Conservation (phyloP, 2,113 vertebrate genomes). For the Charadrius vociferus region DNA sequence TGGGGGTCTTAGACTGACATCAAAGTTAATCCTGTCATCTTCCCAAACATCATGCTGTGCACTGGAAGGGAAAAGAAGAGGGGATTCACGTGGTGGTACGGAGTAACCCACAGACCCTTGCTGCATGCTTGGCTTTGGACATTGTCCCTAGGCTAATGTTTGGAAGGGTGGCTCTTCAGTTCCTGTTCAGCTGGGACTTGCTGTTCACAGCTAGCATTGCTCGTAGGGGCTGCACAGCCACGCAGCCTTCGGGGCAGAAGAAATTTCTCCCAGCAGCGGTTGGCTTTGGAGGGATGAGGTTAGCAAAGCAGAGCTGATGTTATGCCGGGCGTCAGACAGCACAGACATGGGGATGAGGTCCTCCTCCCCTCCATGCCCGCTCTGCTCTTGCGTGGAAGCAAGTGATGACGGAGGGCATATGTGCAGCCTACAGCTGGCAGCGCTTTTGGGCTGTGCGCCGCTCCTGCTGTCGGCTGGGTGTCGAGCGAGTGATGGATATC, state of each 20-base stretch:
- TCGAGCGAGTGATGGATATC: too few relatives aligned
- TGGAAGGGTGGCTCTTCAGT: neutral
- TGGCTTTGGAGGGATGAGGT: neutral
- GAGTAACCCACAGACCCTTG: neutral
- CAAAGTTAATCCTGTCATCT: neutral
- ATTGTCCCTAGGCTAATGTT: rapidly evolving
- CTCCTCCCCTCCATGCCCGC: too few relatives aligned
- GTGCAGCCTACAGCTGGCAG: too few relatives aligned
- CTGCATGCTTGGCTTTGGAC: neutral
- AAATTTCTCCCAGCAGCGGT: neutral
- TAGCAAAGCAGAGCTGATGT: too few relatives aligned
- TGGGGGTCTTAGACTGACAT: neutral
- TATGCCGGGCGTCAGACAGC: too few relatives aligned
- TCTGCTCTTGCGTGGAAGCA: too few relatives aligned
- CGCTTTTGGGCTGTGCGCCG: too few relatives aligned
- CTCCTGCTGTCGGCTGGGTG: too few relatives aligned
- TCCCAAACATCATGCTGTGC: neutral
- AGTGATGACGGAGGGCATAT: too few relatives aligned
- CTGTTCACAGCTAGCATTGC: neutral
- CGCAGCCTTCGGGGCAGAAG: neutral
- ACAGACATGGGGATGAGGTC: too few relatives aligned
- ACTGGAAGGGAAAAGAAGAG: neutral
- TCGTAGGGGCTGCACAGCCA: rapidly evolving
- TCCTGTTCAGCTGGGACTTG: neutral
- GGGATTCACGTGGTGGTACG: neutral